Evolutionary conservation across 2,113 vertebrate genomes (phyloP).

Genomic region (Manacus vitellinus): DNA sequence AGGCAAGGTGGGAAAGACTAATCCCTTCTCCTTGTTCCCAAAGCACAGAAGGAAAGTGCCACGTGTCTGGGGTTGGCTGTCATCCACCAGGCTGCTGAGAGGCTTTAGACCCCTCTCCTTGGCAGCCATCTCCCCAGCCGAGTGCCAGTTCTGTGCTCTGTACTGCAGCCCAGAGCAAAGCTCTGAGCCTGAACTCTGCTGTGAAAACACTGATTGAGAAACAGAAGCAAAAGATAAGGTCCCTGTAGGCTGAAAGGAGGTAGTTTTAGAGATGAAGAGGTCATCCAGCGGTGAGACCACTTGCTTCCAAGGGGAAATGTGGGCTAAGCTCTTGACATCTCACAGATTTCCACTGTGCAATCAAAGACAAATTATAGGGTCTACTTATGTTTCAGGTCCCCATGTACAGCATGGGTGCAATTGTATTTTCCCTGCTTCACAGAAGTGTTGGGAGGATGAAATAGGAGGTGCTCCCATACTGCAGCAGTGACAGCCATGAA

Average conservation of each 20-base stretch:
- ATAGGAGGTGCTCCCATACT: neutral
- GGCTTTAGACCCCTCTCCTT: neutral
- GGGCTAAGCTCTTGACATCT: neutral
- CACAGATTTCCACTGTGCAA: neutral
- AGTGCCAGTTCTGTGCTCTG: neutral
- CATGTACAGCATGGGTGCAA: neutral
- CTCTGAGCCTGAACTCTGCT: neutral
- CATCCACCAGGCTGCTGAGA: neutral
- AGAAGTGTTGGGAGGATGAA: neutral
- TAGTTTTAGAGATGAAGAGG: neutral
- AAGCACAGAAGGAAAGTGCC: neutral
- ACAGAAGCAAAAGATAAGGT: conserved; percentile 33
- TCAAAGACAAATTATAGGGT: neutral
- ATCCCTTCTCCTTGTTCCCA: neutral
- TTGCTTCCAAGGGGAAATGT: neutral
- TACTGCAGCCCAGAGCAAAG: neutral
- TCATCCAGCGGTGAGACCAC: neutral
- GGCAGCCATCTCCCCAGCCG: neutral
- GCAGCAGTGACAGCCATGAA: neutral
- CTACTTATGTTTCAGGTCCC: neutral
- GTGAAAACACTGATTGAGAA: conserved; percentile 12
- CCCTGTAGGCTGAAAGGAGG: neutral
- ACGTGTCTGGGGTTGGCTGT: neutral
- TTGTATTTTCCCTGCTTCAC: neutral
- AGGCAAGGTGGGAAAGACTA: neutral